Percentiles rank a stretch among this genome's conserved stretches.
Conservation (phyloP, 92 coral and sea anemone genomes). For the Zoanthus gigantus region DNA sequence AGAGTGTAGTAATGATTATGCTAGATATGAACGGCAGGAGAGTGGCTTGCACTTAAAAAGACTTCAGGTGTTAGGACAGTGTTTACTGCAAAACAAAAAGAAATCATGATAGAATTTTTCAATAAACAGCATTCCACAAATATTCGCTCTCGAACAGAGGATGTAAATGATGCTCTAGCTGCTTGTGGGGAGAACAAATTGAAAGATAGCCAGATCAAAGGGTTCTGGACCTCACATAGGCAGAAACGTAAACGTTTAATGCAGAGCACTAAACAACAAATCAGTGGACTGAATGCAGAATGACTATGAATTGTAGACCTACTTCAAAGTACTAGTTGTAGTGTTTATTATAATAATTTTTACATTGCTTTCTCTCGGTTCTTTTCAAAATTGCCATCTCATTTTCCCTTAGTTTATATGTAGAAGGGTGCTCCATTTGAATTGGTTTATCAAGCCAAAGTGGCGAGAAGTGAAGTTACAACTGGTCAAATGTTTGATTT, state of each 20-base stretch:
- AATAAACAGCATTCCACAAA: constrained; percentile 42
- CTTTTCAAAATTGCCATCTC: no score
- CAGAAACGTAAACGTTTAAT: constrained; percentile 59
- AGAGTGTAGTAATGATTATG: background rate
- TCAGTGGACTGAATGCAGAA: constrained; percentile 10
- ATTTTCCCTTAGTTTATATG: background rate
- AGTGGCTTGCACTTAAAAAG: constrained; percentile 35
- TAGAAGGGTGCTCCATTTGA: background rate
- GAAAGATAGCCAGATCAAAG: constrained; percentile 64
- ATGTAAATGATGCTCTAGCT: constrained; percentile 46
- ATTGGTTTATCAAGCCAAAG: background rate
- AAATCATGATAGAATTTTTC: constrained; percentile 53
- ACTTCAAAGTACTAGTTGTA: background rate
- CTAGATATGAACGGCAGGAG: background rate
- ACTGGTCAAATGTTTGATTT: background rate
- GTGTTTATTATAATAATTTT: background rate
- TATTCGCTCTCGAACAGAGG: constrained; percentile 56
- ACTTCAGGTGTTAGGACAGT: constrained; percentile 29
- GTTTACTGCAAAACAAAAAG: constrained; percentile 59
- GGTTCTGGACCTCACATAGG: constrained; percentile 67
- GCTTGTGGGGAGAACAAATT: constrained; percentile 50
- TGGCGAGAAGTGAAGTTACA: background rate
- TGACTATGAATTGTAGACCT: background rate
- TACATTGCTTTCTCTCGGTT: background rate
- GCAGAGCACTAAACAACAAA: constrained; percentile 30